Percentiles rank a stretch among this genome's conserved stretches.
Evolutionary conservation across 2,888 invertebrate genomes (phyloP).

Genomic region (Patella caerulea): DNA sequence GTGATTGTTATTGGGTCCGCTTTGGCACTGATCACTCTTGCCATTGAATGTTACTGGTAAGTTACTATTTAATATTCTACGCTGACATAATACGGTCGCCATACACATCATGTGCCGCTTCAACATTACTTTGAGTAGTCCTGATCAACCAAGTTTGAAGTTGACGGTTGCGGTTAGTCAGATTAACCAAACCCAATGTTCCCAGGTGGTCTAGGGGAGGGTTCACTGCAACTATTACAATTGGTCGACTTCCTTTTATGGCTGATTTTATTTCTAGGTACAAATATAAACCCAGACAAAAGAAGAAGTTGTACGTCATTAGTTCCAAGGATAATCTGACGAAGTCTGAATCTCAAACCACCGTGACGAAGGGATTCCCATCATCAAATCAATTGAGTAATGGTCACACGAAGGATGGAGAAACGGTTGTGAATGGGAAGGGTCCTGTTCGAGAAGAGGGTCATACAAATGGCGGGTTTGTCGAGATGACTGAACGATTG

Average conservation of each 20-base stretch:
- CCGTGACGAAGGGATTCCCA: constrained; percentile 17
- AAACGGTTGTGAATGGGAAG: neutral
- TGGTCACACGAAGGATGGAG: neutral
- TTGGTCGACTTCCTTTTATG: no score
- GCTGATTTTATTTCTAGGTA: constrained; percentile 16
- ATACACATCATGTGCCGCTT: no score
- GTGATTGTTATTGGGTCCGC: constrained; percentile 97
- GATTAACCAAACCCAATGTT: no score
- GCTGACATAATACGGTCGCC: no score
- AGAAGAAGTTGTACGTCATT: constrained; percentile 38
- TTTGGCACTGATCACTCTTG: constrained; percentile 89
- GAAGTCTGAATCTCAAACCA: constrained; percentile 16
- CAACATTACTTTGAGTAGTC: no score
- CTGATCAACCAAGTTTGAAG: no score
- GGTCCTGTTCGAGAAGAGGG: constrained; percentile 17
- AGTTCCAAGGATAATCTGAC: constrained; percentile 30
- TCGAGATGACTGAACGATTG: constrained; percentile 32
- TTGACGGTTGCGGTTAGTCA: no score
- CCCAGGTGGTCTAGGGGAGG: no score
- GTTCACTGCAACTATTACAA: no score
- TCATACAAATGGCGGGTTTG: constrained; percentile 27
- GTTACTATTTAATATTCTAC: neutral
- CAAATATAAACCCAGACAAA: constrained; percentile 40
- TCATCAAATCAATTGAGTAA: neutral
- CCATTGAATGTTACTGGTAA: constrained; percentile 83